These are phyloP conservation scores for Pyrrhia umbra DNA, from an alignment of 2,888 invertebrate genomes.

Conservation along the genomic window DNA sequence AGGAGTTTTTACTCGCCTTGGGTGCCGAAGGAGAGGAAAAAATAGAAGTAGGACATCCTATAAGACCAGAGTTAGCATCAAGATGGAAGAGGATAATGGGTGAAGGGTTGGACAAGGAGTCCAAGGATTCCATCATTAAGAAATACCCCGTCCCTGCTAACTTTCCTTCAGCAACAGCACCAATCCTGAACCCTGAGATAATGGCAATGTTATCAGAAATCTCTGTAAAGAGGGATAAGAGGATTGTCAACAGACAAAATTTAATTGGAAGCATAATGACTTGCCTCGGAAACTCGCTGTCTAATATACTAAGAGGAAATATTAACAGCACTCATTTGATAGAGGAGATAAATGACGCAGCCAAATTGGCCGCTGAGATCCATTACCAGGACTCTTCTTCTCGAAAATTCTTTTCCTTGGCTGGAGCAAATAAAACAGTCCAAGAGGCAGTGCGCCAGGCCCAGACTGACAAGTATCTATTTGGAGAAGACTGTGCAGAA, in stretches of 20 bases:
- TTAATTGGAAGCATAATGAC: background rate
- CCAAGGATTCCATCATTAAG: background rate
- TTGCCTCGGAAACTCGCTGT: background rate
- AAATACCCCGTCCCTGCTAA: background rate
- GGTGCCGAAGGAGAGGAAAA: background rate
- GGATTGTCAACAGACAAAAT: background rate
- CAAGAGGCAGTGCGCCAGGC: background rate
- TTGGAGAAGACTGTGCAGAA: background rate
- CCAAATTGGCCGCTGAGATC: background rate
- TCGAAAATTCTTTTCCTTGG: background rate
- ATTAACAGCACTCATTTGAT: background rate
- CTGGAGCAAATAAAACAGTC: background rate
- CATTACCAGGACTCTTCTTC: background rate
- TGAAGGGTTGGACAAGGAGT: background rate
- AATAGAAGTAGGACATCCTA: background rate
- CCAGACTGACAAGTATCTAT: background rate
- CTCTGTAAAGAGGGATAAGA: background rate
- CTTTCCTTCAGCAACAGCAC: background rate
- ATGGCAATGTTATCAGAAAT: background rate
- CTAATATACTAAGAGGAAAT: background rate
- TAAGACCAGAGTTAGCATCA: background rate
- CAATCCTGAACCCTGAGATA: background rate
- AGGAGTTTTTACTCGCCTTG: background rate
- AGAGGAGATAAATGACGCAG: background rate
- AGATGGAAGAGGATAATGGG: background rate